Evolutionary conservation across 2,797 vertebrate species (phyloP).

Genomic region (Protonibea diacanthus): DNA sequence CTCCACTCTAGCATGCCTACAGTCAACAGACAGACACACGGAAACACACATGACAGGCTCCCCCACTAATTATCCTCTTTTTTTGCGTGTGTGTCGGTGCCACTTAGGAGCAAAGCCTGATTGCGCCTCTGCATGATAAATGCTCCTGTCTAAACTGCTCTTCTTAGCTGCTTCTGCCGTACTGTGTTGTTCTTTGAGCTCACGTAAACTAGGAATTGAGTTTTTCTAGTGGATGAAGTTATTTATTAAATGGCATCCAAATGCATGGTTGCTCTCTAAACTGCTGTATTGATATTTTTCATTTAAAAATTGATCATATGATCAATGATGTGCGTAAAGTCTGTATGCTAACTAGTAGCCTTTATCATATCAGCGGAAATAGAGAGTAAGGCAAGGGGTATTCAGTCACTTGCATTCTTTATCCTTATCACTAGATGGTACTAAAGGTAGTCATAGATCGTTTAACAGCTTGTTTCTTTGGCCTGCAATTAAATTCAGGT

Average conservation of each 20-base stretch:
- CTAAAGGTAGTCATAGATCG: no score
- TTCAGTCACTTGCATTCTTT: no score
- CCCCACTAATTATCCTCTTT: constrained; percentile 48
- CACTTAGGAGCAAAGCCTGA: constrained; percentile 49
- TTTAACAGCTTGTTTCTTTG: not conserved
- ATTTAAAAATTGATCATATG: not conserved
- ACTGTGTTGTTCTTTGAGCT: constrained; percentile 16
- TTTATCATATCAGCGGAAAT: no score
- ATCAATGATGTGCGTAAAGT: no score
- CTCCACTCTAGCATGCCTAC: constrained; percentile 13
- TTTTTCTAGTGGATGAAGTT: not conserved
- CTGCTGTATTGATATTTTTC: not conserved
- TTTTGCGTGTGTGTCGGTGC: constrained; percentile 17
- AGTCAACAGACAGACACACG: constrained; percentile 22
- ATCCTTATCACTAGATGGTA: no score
- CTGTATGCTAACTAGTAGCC: not conserved
- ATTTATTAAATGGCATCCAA: constrained; percentile 14
- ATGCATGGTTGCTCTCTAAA: not conserved
- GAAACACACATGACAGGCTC: constrained; percentile 53
- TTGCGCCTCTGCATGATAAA: constrained; percentile 65
- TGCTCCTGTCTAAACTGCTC: constrained; percentile 47
- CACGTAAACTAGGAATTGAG: not conserved
- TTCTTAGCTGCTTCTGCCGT: constrained; percentile 21
- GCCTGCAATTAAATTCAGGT: not conserved
- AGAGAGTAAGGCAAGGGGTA: no score